Percentiles rank a stretch among this genome's conserved stretches.
Evolutionary conservation across 2,113 vertebrate genomes (phyloP).

Genomic region (Garra rufa): DNA sequence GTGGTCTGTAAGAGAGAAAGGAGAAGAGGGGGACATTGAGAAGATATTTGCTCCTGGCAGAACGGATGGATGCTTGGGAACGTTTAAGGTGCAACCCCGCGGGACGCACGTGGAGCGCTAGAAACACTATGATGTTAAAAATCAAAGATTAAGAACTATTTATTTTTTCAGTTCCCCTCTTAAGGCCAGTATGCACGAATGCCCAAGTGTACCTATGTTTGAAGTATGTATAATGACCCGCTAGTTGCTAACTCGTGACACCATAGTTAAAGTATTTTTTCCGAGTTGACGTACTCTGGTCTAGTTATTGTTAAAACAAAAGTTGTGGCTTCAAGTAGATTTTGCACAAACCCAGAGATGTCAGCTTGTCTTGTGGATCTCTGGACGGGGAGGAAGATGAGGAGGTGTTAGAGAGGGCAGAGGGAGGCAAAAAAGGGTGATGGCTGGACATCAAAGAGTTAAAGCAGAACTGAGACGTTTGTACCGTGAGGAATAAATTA

Average conservation of each 20-base stretch:
- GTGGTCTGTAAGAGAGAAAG: constrained; percentile 63
- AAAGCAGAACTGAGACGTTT: constrained; percentile 81
- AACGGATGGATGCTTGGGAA: constrained; percentile 71
- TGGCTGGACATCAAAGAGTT: constrained; percentile 78
- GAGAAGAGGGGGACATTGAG: constrained; percentile 32
- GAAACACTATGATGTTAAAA: constrained; percentile 87
- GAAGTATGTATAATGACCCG: constrained; percentile 51
- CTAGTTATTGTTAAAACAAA: constrained; percentile 57
- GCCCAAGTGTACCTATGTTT: constrained; percentile 49
- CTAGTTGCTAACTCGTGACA: constrained; percentile 58
- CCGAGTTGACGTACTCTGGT: constrained; percentile 72
- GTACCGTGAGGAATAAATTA: constrained; percentile 70
- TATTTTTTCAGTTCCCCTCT: constrained; percentile 84
- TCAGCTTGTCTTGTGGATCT: constrained; percentile 64
- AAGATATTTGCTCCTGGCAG: constrained; percentile 25
- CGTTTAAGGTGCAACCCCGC: constrained; percentile 52
- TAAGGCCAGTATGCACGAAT: constrained; percentile 82
- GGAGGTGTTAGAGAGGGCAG: constrained; percentile 72
- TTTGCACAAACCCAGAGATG: constrained; percentile 76
- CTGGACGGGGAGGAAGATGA: constrained; percentile 76
- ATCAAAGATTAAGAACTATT: constrained; percentile 83
- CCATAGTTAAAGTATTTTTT: constrained; percentile 66
- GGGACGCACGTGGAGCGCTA: constrained; percentile 74
- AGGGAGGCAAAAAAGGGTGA: constrained; percentile 73
- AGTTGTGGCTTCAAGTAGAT: constrained; percentile 69